Evolutionary conservation across 1,140 invertebrate genomes (phyloP), one percentile per base, ranked within the genome.

Genomic region (Mactra quadrangularis): DNA sequence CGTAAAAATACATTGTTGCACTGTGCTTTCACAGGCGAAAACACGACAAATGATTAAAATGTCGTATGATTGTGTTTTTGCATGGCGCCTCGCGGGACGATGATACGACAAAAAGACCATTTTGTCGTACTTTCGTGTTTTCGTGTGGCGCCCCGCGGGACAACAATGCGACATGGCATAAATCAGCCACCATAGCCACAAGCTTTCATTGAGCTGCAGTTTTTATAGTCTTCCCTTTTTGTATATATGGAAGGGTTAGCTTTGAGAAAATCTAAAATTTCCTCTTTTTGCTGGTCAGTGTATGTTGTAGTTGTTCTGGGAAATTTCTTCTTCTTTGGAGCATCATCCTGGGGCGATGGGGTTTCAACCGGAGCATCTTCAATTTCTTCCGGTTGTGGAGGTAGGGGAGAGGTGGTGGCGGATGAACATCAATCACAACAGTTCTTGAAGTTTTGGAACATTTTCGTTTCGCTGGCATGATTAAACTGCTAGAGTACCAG

Each of bases 401-500:
- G 55, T 59, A 25, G 55, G 55, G 55, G 55, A 59, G 55, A 25
- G 55, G 55, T 59, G 55, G 55, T 59, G 55, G 55, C 55, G 55
- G 55, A 59, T 59, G 55, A 59, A 59, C 55, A 59, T 59, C 55
- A 59, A 59, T 25, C 55, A 59, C 55, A 64, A 22, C 60, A 31
- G 60, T 64, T 64, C 33, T 64, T 64, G 60, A 64, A 64, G 60
- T 64, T 64, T 64, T 64, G 60, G 60, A 64, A 64, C 25, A 17
- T 64, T 64, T 64, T 64, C 31, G 60, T 64, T 64, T 64, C 60
- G 60, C 60, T 64, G 60, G 60, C 60, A 64, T 64, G 60, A 64
- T 64, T 64, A 64, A 64, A 64, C 33, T 64, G 60, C 17, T 64
- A 59, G 55, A 59, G 55, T 59, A 59, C 55, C 55, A n/a, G n/a